Percentiles rank a stretch among this genome's conserved stretches.
Conservation (phyloP, 2,888 invertebrate species). For the Ectobius pallidus region DNA sequence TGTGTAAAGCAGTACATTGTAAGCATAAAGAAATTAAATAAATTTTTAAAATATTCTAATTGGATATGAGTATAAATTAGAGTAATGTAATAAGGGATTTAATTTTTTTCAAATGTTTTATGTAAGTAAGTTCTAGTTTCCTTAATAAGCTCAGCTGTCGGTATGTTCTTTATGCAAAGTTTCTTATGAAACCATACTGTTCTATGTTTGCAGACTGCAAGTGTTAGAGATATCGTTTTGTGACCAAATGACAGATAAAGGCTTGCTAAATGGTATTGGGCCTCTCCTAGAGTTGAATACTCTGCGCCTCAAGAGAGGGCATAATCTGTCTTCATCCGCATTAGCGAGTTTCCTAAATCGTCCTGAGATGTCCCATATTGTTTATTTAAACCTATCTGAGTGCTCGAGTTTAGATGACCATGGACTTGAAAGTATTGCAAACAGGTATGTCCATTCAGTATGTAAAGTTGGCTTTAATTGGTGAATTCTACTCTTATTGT, state of each 20-base stretch:
- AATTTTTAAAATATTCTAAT: too few relatives aligned
- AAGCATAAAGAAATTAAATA: too few relatives aligned
- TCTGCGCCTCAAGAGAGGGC: conserved; percentile 23
- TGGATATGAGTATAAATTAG: too few relatives aligned
- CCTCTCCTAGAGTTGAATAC: not conserved
- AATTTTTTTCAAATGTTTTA: too few relatives aligned
- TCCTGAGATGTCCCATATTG: conserved; percentile 10
- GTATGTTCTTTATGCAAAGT: too few relatives aligned
- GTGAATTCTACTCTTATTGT: too few relatives aligned
- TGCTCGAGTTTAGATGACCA: conserved; percentile 25
- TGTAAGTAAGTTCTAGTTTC: too few relatives aligned
- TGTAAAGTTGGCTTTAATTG: too few relatives aligned
- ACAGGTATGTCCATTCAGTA: conserved; percentile 11
- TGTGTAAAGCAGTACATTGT: too few relatives aligned
- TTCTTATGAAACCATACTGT: too few relatives aligned
- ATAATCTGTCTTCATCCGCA: conserved; percentile 6
- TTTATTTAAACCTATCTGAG: conserved; percentile 25
- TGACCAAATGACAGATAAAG: conserved; percentile 32
- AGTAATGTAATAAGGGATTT: too few relatives aligned
- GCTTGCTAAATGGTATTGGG: conserved; percentile 25
- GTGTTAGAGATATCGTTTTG: conserved; percentile 31
- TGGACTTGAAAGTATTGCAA: conserved; percentile 22
- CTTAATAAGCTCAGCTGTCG: too few relatives aligned
- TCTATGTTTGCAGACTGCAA: conserved; percentile 16
- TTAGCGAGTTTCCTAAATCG: conserved; percentile 15